Conservation (phyloP, 2,888 invertebrate species). For the Colostygia pectinataria region DNA sequence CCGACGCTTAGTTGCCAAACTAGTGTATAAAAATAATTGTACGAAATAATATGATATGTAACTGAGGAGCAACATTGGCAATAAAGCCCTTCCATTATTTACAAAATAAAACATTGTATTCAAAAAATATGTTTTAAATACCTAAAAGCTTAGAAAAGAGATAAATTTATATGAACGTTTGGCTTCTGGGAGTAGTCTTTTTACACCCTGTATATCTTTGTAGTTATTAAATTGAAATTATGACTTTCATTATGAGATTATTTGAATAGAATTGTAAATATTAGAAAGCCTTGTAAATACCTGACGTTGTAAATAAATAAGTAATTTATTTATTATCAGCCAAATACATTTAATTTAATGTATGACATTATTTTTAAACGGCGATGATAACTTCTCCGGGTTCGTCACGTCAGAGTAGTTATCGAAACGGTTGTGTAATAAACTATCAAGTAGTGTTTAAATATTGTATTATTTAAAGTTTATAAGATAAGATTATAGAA, state of each 20-base stretch:
- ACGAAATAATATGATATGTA: too few species aligned
- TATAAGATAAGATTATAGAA: conserved; percentile 68
- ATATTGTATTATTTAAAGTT: conserved; percentile 69
- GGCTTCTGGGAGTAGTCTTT: neutral
- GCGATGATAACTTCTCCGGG: conserved; percentile 47
- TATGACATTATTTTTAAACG: conserved; percentile 42
- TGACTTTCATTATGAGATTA: conserved; percentile 21
- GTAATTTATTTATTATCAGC: conserved; percentile 52
- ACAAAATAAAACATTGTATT: too few species aligned
- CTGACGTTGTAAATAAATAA: conserved; percentile 46
- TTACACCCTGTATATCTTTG: conserved; percentile 10
- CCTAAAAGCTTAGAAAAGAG: too few species aligned
- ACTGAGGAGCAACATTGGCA: too few species aligned
- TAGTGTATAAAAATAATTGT: too few species aligned
- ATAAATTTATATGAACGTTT: too few species aligned
- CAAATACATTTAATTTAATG: conserved; percentile 52
- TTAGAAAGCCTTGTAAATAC: conserved; percentile 52
- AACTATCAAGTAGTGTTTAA: conserved; percentile 75
- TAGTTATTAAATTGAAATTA: conserved; percentile 17
- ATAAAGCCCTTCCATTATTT: too few species aligned
- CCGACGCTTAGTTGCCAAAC: too few species aligned
- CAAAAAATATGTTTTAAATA: too few species aligned
- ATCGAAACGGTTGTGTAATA: conserved; percentile 78
- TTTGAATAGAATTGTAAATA: conserved; percentile 44
- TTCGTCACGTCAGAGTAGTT: conserved; percentile 62